These are phyloP conservation scores for Rachycentron canadum DNA, from an alignment of 2,797 vertebrate genomes.

Conservation along the genomic window DNA sequence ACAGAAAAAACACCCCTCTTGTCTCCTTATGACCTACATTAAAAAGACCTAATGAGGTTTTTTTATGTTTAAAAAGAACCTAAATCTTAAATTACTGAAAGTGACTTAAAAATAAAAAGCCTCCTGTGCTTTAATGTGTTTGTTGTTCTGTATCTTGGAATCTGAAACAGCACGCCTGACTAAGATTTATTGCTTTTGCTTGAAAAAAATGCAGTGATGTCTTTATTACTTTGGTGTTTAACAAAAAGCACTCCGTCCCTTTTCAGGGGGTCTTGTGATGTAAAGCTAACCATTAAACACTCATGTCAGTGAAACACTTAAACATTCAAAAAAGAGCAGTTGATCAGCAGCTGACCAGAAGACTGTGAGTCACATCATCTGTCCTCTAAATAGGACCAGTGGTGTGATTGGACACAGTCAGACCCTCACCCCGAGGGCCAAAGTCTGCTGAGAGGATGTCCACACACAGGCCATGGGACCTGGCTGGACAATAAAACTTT, in stretches of 20 bases:
- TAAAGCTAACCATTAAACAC: slow-evolving; percentile 23
- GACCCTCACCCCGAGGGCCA: slow-evolving; percentile 26
- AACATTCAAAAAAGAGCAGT: slow-evolving; percentile 22
- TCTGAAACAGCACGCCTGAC: slow-evolving; percentile 27
- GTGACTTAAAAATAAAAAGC: slow-evolving; percentile 23
- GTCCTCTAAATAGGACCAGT: slow-evolving; percentile 23
- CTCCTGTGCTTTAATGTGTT: slow-evolving; percentile 34
- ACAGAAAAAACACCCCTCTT: slow-evolving; percentile 39
- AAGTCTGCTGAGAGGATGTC: slow-evolving; percentile 35
- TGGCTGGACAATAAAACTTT: slow-evolving; percentile 42
- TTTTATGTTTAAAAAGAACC: slow-evolving; percentile 23
- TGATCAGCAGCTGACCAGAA: slow-evolving; percentile 55
- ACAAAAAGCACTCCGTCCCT: slow-evolving; percentile 21
- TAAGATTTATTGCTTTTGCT: slow-evolving; percentile 38
- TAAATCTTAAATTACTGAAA: slow-evolving; percentile 31
- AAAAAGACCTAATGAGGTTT: slow-evolving; percentile 33
- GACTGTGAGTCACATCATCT: slow-evolving; percentile 47
- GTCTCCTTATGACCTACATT: slow-evolving; percentile 55
- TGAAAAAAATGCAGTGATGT: slow-evolving; percentile 33
- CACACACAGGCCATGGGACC: slow-evolving; percentile 38
- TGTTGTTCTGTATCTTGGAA: slow-evolving; percentile 35
- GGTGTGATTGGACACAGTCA: slow-evolving; percentile 21
- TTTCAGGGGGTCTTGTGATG: slow-evolving; percentile 46
- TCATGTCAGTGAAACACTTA: slow-evolving; percentile 34
- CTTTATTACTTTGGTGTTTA: slow-evolving; percentile 34